phyloP scores from a whole-genome alignment of 1,140 invertebrate species.

The Mactra quadrangularis region DNA sequence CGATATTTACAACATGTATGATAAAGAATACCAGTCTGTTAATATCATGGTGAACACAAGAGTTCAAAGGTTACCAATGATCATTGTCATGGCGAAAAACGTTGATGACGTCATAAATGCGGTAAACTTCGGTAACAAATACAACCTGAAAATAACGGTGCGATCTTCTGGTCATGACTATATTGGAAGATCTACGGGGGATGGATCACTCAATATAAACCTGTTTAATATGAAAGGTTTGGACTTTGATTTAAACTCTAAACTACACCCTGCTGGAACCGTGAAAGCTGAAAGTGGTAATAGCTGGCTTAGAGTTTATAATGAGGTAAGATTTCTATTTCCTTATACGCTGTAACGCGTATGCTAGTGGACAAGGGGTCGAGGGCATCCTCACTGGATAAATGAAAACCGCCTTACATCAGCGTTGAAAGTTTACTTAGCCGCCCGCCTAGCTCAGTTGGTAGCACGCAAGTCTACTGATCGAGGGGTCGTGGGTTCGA shows the following conservation, averaged over 20 bases:
- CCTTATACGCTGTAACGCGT: no score
- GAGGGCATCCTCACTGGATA: no score
- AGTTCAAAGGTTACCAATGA: slow-evolving; percentile 5
- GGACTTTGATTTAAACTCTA: slow-evolving; percentile 29
- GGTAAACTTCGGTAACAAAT: slow-evolving; percentile 61
- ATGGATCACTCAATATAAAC: slow-evolving; percentile 38
- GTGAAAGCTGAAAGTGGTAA: slow-evolving; percentile 43
- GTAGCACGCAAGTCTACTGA: no score
- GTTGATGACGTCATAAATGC: slow-evolving; percentile 58
- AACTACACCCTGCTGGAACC: slow-evolving; percentile 12
- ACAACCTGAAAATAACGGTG: slow-evolving; percentile 61
- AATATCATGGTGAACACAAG: slow-evolving; percentile 28
- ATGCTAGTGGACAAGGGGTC: no score
- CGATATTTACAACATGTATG: not conserved
- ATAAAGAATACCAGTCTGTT: not conserved
- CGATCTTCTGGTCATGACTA: slow-evolving; percentile 50
- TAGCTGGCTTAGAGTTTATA: slow-evolving; percentile 34
- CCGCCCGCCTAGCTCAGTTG: no score
- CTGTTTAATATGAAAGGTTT: slow-evolving; percentile 18
- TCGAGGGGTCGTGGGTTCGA: no score
- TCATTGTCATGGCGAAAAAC: slow-evolving; percentile 12
- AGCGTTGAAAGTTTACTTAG: no score
- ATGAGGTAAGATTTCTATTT: slow-evolving; percentile 34
- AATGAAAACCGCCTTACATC: no score
- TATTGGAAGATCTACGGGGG: slow-evolving; percentile 34